Conservation (phyloP, 37 sponge, comb jelly and placozoan genomes). For the Geodia barretti region DNA sequence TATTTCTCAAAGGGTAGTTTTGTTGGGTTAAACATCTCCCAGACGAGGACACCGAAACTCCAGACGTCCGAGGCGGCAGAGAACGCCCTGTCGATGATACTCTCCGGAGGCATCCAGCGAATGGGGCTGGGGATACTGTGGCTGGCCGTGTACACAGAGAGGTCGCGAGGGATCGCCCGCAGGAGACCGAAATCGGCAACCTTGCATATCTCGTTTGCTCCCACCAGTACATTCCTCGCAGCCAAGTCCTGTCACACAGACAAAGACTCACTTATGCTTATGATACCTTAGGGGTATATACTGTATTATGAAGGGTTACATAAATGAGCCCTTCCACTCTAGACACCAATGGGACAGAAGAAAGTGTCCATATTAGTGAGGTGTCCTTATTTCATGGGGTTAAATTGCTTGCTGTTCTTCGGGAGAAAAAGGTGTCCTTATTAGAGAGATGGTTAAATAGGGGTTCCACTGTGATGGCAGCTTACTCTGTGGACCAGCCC, state of each 20-base stretch:
- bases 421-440: too few relatives aligned
- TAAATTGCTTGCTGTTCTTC: too few relatives aligned
- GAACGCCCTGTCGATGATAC: constrained; percentile 35
- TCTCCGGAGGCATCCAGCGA: constrained; percentile 78
- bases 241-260: constrained; percentile 91
- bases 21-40: constrained; percentile 77
- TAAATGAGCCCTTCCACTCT: too few relatives aligned
- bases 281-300: too few relatives aligned
- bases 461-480: too few relatives aligned
- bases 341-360: too few relatives aligned
- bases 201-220: constrained; percentile 72
- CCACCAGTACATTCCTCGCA: constrained; percentile 80
- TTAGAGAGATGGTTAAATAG: too few relatives aligned
- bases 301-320: too few relatives aligned
- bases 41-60: constrained; percentile 71
- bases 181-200: constrained; percentile 87
- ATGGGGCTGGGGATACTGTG: constrained; percentile 45
- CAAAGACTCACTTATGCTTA: too few relatives aligned
- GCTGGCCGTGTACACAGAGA: constrained; percentile 32
- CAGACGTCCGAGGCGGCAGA: constrained; percentile 77
- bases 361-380: too few relatives aligned
- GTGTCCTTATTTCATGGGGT: too few relatives aligned
- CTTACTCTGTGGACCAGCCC: constrained; percentile 53
- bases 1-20: too few relatives aligned
- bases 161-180: constrained; percentile 50